phyloP scores from a whole-genome alignment of 2,888 invertebrate species.

The Chromoteleia sp. region DNA sequence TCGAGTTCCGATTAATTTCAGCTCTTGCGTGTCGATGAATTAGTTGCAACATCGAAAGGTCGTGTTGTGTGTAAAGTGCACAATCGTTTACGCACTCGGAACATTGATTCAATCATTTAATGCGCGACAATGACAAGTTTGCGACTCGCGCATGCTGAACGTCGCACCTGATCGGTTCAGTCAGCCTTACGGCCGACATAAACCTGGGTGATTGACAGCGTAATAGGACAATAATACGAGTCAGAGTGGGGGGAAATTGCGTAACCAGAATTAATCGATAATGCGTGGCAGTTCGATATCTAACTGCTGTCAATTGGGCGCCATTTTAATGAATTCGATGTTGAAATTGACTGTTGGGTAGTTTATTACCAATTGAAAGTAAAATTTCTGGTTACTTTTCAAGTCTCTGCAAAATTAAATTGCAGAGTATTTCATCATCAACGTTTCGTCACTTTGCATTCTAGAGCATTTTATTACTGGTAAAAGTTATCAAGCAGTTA shows the following conservation, averaged over 20 bases:
- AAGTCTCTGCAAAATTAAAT: too few species aligned
- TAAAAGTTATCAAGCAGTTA: too few species aligned
- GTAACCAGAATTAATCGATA: constrained; percentile 56
- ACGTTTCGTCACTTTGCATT: too few species aligned
- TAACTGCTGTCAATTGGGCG: constrained; percentile 19
- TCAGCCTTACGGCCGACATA: constrained; percentile 45
- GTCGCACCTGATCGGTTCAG: constrained; percentile 55
- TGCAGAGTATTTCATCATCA: too few species aligned
- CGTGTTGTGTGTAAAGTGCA: constrained; percentile 20
- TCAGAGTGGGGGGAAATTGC: constrained; percentile 36
- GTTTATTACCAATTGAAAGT: not conserved
- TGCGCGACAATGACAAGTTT: constrained; percentile 62
- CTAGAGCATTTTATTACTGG: too few species aligned
- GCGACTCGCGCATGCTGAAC: constrained; percentile 36
- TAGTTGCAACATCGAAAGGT: constrained; percentile 48
- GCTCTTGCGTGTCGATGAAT: constrained; percentile 39
- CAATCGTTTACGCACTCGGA: constrained; percentile 48
- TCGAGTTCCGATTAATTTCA: constrained; percentile 10
- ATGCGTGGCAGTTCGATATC: constrained; percentile 19
- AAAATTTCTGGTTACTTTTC: too few species aligned
- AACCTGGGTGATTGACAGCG: constrained; percentile 58
- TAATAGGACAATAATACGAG: constrained; percentile 57
- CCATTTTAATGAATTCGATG: constrained; percentile 27
- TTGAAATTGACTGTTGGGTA: not conserved
- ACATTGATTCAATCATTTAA: constrained; percentile 57